Base-by-base conservation (phyloP, 1,140 invertebrate species). In the Penaeus indicus region DNA sequence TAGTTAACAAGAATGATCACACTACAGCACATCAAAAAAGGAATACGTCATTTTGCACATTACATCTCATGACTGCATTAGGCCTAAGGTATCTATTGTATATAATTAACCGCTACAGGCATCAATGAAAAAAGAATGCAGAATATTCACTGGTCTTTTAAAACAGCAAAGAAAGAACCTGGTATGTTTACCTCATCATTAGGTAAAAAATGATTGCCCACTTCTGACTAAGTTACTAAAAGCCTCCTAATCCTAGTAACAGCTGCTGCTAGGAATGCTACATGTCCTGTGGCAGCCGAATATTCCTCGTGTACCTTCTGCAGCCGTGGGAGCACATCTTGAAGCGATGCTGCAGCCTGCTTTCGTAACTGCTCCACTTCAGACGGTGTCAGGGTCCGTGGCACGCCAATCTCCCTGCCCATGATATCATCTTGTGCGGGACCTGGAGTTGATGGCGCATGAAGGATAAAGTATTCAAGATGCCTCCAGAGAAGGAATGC, bases 231-330 rank as follows among this genome's bases (percentile, higher is more conserved):
- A 8, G 80, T 69, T 47, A 88, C 86, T 22, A 88, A 78, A n/a
- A 88, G 81, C 42, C 86, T 84, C 47, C 86, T 72, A 18, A 88
- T 83, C 61, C 86, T 88, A 21, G 86, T 88, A n/a, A 88, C 64
- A n/a, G 86, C 81, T 62, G 86, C 86, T 42, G 81, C 86, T 42
- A 88, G 32, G 72, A 88, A 88, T 21, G 86, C 86, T 75, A 88
- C 86, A 84, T 88, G 86, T 3, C 86, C 81, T 78, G 69, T 88
- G 16, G 62, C 22, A 22, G 75, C 72, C n/a, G 86, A 88, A 47
- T 88, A 79, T n/a, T 88, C 80, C 60, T 88, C 86, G 67, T 88
- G 81, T 11, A 88, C 86, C 61, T 88, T 88, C 64, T 88, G 86
- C 32, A 88, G 72, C 4, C 82, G 81, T 62, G 86, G 86, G 16